Conservation (phyloP, 2,113 vertebrate genomes). For the Ictalurus furcatus region DNA sequence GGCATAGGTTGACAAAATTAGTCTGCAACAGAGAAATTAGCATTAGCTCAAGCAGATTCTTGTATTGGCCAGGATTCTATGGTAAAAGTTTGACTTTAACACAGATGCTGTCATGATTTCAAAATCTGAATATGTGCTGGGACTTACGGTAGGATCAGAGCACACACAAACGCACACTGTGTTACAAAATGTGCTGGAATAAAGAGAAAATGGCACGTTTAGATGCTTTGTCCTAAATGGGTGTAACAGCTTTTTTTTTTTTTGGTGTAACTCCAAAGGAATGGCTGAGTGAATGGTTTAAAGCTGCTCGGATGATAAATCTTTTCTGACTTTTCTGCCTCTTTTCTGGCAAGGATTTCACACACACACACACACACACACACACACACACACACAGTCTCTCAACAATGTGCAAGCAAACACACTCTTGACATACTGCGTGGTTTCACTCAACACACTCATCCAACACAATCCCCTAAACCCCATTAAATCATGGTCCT, state of each 20-base stretch:
- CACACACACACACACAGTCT: background rate
- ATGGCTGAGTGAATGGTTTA: conserved; percentile 7
- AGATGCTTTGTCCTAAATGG: conserved; percentile 8
- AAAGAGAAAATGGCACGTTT: background rate
- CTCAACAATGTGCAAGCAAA: conserved; percentile 14
- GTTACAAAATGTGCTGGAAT: background rate
- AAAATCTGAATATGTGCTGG: background rate
- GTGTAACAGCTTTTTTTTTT: background rate
- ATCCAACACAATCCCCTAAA: conserved; percentile 57
- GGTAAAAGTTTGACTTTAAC: background rate
- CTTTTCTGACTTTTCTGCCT: conserved; percentile 32
- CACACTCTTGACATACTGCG: conserved; percentile 32
- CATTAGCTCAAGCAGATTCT: background rate
- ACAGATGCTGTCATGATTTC: background rate
- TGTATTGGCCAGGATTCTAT: background rate
- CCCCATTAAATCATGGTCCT: conserved; percentile 68
- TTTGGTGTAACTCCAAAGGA: conserved; percentile 2
- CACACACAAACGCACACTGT: background rate
- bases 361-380: background rate
- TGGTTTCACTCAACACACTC: conserved; percentile 54
- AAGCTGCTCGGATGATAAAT: conserved; percentile 13
- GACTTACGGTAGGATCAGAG: background rate
- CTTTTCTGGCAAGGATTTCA: conserved; percentile 9
- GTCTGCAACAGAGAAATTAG: background rate
- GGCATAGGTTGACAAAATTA: too few relatives aligned